phyloP scores from a whole-genome alignment of 2,888 invertebrate genomes.

The Andrena trimmerana region DNA sequence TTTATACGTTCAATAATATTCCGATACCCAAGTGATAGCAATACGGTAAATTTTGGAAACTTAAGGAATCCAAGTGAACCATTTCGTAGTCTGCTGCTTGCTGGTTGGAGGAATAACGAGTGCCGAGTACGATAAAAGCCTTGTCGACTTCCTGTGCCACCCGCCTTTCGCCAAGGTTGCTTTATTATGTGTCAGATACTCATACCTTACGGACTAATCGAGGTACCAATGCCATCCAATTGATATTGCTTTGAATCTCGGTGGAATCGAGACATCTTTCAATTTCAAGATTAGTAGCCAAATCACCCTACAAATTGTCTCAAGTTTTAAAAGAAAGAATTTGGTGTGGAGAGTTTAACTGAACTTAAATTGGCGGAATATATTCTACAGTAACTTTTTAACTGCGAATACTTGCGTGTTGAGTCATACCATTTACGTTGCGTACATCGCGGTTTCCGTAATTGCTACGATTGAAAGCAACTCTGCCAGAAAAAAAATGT shows the following conservation, averaged over 20 bases:
- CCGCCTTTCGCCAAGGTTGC: conserved; percentile 82
- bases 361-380: background rate
- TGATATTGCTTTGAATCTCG: conserved; percentile 21
- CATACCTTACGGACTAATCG: conserved; percentile 77
- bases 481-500: conserved; percentile 14
- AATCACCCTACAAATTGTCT: background rate
- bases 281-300: background rate
- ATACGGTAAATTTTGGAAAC: conserved; percentile 24
- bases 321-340: background rate
- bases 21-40: background rate
- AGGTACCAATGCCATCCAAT: conserved; percentile 68
- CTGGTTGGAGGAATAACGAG: conserved; percentile 61
- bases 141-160: conserved; percentile 84
- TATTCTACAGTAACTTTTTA: conserved; percentile 25
- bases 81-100: conserved; percentile 57
- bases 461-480: conserved; percentile 38
- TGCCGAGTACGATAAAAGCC: conserved; percentile 81
- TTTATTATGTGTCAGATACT: conserved; percentile 78
- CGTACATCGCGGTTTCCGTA: conserved; percentile 27
- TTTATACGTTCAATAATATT: background rate
- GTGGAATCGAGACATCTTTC: background rate
- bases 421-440: conserved; percentile 36
- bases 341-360: background rate
- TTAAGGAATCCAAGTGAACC: conserved; percentile 20
- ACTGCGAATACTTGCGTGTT: conserved; percentile 31